phyloP scores from a whole-genome alignment of 2,888 invertebrate species.

The Piscicola geometra region DNA sequence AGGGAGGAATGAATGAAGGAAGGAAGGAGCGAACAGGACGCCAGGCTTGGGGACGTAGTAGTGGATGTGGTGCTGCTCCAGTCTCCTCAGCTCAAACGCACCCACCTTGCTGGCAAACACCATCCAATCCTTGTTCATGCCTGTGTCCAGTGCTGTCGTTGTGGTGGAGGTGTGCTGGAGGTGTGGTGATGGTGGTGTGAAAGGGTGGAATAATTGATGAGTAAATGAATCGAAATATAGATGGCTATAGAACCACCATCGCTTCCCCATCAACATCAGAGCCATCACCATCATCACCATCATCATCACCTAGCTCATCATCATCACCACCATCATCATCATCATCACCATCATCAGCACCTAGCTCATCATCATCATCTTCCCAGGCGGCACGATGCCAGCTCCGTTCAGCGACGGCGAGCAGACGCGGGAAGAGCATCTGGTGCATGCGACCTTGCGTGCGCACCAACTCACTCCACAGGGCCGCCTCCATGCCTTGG shows the following conservation, averaged over 20 bases:
- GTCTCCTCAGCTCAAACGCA: slow-evolving; percentile 47
- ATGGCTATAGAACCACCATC: neutral
- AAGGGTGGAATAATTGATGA: neutral
- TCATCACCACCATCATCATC: neutral
- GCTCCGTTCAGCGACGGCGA: slow-evolving; percentile 44
- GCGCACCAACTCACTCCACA: slow-evolving; percentile 43
- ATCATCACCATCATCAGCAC: neutral
- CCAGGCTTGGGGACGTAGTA: slow-evolving; percentile 53
- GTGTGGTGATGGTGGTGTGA: neutral
- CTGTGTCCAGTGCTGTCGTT: too few species aligned
- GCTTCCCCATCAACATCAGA: too few species aligned
- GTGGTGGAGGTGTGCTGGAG: too few species aligned
- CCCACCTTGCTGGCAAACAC: slow-evolving; percentile 50
- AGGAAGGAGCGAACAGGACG: slow-evolving; percentile 46
- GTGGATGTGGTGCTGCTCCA: slow-evolving; percentile 47
- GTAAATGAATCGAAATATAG: neutral
- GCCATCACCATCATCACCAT: too few species aligned
- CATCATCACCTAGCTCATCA: too few species aligned
- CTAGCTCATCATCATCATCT: slow-evolving; percentile 15
- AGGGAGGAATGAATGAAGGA: too few species aligned
- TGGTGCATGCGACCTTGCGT: slow-evolving; percentile 37
- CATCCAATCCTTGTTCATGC: slow-evolving; percentile 48
- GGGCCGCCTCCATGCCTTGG: slow-evolving; percentile 41
- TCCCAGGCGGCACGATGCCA: slow-evolving; percentile 49
- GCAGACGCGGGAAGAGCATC: slow-evolving; percentile 43